These are phyloP conservation scores for Chymomyza amoena DNA, from an alignment of 2,888 invertebrate genomes.

Conservation along the genomic window DNA sequence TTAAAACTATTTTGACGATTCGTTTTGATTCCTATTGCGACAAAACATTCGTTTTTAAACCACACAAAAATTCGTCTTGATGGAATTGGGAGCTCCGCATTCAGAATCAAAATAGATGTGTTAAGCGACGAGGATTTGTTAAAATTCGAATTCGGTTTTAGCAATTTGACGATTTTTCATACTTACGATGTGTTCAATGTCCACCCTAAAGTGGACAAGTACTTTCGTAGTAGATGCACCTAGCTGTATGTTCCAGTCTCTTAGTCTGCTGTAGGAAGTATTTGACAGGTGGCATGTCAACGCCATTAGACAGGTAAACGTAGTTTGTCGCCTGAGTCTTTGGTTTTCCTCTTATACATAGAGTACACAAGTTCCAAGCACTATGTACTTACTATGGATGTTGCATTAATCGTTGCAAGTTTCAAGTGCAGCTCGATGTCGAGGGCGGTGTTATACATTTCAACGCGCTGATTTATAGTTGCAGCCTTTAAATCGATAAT, in stretches of 20 bases:
- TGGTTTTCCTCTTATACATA: constrained; percentile 44
- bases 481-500: constrained; percentile 62
- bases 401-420: constrained; percentile 72
- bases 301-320: constrained; percentile 54
- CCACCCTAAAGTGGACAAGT: neutral
- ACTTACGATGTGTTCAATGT: neutral
- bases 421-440: constrained; percentile 17
- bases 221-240: neutral
- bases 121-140: too few species aligned
- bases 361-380: neutral
- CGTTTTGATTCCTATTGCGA: too few species aligned
- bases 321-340: constrained; percentile 59
- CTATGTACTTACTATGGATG: too few species aligned
- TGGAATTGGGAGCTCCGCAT: too few species aligned
- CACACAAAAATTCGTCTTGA: too few species aligned
- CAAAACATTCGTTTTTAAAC: too few species aligned
- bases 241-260: neutral
- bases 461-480: constrained; percentile 56
- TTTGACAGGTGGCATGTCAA: constrained; percentile 20
- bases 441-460: neutral
- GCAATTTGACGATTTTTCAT: too few species aligned
- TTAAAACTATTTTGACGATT: too few species aligned
- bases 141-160: too few species aligned
- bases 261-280: neutral
- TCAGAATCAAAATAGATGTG: too few species aligned